Evolutionary conservation across 2,888 invertebrate species (phyloP), one percentile per base, ranked within the genome.

Genomic region (Oegoconia quadripuncta): DNA sequence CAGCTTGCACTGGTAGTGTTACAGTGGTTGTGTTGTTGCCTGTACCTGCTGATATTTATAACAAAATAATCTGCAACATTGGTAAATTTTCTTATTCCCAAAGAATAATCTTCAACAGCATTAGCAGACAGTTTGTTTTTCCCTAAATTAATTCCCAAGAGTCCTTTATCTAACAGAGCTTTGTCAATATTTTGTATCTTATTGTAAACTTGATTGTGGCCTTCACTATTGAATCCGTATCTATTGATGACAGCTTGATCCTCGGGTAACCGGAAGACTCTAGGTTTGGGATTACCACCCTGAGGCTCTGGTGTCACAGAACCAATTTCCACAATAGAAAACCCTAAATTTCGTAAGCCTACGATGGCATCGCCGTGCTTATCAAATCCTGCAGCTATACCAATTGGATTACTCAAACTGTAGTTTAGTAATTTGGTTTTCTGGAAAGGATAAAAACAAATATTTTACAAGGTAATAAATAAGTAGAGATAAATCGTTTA

Each of bases 311-410:
- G 99, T 1, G 99, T 99, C 0, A 99, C 93, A 3, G 97, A 97
- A 42, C 99, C 99, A 55, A 99, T 92, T 90, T 99, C 99, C 14
- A 99, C 92, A 74, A 98, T 96, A 3, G 98, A 95, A 80, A 99
- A 98, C 0, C 99, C 99, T 40, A 97, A 82, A 59, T 92, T 91
- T 44, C 91, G 89, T 25, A 99, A 79, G 0, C 96, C 95, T 57
- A 91, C 76, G 1, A 98, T 89, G 14, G 96, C 97, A 86, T 98
- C 97, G 4, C 93, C 98, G 79, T 99, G 93, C 77, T 99, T 99
- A 76, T 99, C 99, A 83, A 99, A 99, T 4, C 99, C 99, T 40
- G 99, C 99, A 16, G 99, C 99, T 63, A 99, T 92, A n/a, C 99
- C 99, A 55, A 99, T 79, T 0, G 99, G 99, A 84, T 97, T 98